phyloP scores from a whole-genome alignment of 2,888 invertebrate species.

The Gastracanthus pulcherrimus region DNA sequence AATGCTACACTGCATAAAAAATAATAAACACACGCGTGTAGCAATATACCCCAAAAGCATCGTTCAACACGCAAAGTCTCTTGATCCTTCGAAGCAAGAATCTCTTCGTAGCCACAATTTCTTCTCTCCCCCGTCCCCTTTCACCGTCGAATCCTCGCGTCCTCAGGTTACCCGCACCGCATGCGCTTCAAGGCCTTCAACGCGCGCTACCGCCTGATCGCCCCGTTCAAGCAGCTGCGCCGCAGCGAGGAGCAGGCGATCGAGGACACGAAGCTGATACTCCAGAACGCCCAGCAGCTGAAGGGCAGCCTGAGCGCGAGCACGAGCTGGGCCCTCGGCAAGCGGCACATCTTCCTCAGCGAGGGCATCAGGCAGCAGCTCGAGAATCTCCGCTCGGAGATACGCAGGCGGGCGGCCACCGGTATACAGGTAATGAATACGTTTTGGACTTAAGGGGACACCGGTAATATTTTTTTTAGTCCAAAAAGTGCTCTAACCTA shows the following conservation, averaged over 20 bases:
- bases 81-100: no score
- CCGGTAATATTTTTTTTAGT: no score
- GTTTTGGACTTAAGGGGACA: no score
- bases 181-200: slow-evolving; percentile 97
- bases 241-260: slow-evolving; percentile 85
- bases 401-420: slow-evolving; percentile 89
- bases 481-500: no score
- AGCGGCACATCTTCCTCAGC: slow-evolving; percentile 95
- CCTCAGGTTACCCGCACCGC: slow-evolving; percentile 91
- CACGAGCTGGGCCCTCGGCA: slow-evolving; percentile 93
- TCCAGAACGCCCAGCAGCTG: slow-evolving; percentile 84
- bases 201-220: slow-evolving; percentile 90
- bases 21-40: no score
- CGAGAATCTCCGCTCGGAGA: slow-evolving; percentile 89
- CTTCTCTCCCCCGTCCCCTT: no score
- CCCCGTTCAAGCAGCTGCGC: slow-evolving; percentile 85
- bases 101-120: no score
- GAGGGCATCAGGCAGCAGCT: slow-evolving; percentile 95
- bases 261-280: slow-evolving; percentile 87
- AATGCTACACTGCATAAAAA: no score
- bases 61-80: no score
- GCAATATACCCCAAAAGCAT: no score
- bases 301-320: slow-evolving; percentile 76
- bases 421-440: slow-evolving; percentile 81
- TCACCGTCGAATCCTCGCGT: no score